Evolutionary conservation across 2,797 vertebrate genomes (phyloP).

Genomic region (Malurus splendens): DNA sequence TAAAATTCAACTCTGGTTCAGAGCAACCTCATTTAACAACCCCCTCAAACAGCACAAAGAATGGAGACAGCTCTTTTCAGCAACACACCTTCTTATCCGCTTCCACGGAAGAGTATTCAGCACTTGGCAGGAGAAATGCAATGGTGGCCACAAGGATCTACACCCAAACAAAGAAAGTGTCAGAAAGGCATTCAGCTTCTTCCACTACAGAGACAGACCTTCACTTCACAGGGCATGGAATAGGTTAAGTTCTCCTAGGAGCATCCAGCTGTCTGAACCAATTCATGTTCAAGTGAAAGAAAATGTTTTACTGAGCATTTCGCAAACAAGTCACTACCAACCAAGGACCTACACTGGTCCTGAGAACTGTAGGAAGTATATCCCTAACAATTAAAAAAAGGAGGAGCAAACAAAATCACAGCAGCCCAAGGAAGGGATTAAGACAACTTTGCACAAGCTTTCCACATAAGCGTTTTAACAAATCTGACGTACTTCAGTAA

Average conservation of each 20-base stretch:
- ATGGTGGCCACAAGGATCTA: conserved; percentile 97
- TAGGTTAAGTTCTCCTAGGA: neutral
- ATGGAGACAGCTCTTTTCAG: neutral
- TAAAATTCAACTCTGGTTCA: neutral
- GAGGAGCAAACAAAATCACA: neutral
- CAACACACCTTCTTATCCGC: conserved; percentile 90
- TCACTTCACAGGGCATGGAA: neutral
- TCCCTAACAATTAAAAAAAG: neutral
- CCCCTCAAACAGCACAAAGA: neutral
- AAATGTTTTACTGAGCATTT: neutral
- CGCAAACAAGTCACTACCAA: neutral
- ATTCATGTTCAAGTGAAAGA: fast-evolving
- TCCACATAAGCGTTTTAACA: neutral
- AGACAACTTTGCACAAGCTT: fast-evolving
- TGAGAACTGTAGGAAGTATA: neutral
- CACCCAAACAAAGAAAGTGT: conserved; percentile 28
- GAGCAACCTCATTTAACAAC: neutral
- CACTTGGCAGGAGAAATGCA: conserved; percentile 92
- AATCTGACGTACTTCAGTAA: conserved; percentile 83
- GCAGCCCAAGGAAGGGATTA: neutral
- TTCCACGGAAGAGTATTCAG: conserved; percentile 90
- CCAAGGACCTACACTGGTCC: neutral
- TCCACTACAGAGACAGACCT: neutral
- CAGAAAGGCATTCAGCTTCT: neutral
- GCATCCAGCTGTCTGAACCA: neutral